Evolutionary conservation across 2,888 invertebrate species (phyloP).

Genomic region (Rapana venosa): DNA sequence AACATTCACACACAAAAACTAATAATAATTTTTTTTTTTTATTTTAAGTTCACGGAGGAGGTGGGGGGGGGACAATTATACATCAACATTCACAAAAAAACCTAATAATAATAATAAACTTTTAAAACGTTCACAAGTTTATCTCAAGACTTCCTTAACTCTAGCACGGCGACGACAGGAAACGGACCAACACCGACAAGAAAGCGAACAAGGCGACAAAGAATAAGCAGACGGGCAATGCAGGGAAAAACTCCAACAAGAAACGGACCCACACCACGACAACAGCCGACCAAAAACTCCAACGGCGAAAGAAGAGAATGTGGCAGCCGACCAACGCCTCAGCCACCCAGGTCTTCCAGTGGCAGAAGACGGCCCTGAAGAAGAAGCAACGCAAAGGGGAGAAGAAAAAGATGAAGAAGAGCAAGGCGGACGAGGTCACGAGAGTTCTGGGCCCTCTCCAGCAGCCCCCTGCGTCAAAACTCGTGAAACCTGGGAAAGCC

Average conservation of each 20-base stretch:
- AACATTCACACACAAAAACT: too few relatives aligned
- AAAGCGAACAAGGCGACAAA: not conserved
- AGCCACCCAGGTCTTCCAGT: not conserved
- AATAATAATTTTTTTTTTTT: too few relatives aligned
- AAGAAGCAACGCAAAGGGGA: not conserved
- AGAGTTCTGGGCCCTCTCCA: conserved; percentile 30
- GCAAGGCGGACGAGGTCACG: conserved; percentile 35
- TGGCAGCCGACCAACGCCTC: conserved; percentile 37
- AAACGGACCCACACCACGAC: not conserved
- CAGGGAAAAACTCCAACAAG: not conserved
- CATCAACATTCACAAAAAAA: too few relatives aligned
- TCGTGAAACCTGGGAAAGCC: not conserved
- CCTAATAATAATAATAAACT: too few relatives aligned
- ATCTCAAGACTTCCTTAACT: conserved; percentile 28
- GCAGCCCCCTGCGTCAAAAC: not conserved
- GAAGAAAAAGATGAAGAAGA: conserved; percentile 29
- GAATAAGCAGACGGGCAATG: not conserved
- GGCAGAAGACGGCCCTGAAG: not conserved
- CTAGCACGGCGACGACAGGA: not conserved
- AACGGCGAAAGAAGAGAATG: not conserved
- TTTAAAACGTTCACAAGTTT: too few relatives aligned
- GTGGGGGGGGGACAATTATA: too few relatives aligned
- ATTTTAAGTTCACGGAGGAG: too few relatives aligned
- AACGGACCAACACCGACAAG: not conserved
- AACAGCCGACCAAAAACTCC: not conserved